Percentiles rank a stretch among this genome's conserved stretches.
phyloP scores from a whole-genome alignment of 2,113 vertebrate species.

The Indicator indicator region DNA sequence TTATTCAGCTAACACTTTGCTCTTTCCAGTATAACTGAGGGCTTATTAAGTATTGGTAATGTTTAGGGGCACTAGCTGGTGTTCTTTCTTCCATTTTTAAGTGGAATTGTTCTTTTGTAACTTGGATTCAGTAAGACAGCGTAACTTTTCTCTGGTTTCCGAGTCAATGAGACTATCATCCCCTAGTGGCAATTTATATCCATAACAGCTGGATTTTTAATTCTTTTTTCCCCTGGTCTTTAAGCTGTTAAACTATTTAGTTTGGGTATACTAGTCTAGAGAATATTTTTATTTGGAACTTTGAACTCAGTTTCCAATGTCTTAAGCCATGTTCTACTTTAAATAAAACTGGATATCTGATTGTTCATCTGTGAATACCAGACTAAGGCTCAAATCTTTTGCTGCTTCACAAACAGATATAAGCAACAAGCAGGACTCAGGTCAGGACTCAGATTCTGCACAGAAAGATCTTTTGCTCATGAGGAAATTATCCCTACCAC shows the following conservation, averaged over 20 bases:
- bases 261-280: neutral
- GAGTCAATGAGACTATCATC: neutral
- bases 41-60: neutral
- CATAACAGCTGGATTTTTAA: neutral
- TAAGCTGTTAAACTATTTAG: neutral
- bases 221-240: neutral
- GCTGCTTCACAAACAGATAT: neutral
- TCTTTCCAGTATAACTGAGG: neutral
- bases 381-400: neutral
- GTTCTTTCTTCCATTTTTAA: neutral
- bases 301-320: neutral
- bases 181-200: conserved; percentile 10
- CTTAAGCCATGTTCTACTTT: neutral
- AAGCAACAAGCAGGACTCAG: neutral
- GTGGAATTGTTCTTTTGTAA: neutral
- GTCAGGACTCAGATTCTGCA: neutral
- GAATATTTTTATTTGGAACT: neutral
- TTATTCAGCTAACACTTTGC: neutral
- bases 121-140: neutral
- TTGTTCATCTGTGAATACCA: neutral
- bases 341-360: neutral
- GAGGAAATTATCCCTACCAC: neutral
- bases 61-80: neutral
- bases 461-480: neutral
- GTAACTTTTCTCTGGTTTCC: neutral